Percentiles rank a stretch among this genome's conserved stretches.
These are phyloP conservation scores for Parnassius smintheus DNA, from an alignment of 2,888 invertebrate genomes.

Conservation along the genomic window DNA sequence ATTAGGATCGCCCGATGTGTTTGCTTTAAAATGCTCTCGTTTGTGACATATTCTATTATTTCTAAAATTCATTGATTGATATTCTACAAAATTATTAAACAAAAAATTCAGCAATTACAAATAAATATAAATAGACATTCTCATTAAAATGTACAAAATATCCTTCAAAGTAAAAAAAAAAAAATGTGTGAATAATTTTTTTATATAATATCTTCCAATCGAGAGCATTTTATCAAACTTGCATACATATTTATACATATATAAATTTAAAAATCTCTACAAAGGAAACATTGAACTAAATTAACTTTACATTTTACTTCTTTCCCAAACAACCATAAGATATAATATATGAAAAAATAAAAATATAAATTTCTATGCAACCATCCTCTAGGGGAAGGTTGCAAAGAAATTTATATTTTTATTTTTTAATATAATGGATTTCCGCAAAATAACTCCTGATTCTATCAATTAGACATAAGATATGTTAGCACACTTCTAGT, in stretches of 20 bases:
- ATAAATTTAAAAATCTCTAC: slow-evolving; percentile 57
- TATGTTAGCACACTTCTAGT: slow-evolving; percentile 66
- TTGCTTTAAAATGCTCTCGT: slow-evolving; percentile 62
- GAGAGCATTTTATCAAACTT: slow-evolving; percentile 67
- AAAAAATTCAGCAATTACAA: background rate
- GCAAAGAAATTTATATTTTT: too few relatives aligned
- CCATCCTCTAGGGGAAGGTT: too few relatives aligned
- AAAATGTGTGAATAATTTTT: slow-evolving; percentile 27
- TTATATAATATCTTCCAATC: slow-evolving; percentile 32
- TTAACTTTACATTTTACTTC: slow-evolving; percentile 61
- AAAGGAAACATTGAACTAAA: slow-evolving; percentile 76
- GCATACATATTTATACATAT: slow-evolving; percentile 57
- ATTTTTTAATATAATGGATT: too few relatives aligned
- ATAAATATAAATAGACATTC: slow-evolving; percentile 6
- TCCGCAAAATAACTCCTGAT: too few relatives aligned
- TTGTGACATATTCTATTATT: slow-evolving; percentile 12
- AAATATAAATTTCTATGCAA: too few relatives aligned
- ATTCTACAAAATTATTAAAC: too few relatives aligned
- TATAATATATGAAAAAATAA: slow-evolving; percentile 60
- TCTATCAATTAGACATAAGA: slow-evolving; percentile 48
- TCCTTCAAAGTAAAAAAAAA: slow-evolving; percentile 27
- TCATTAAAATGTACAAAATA: slow-evolving; percentile 31
- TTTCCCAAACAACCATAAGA: slow-evolving; percentile 57
- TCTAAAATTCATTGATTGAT: too few relatives aligned
- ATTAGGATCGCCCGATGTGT: slow-evolving; percentile 76